Evolutionary conservation across 2,888 invertebrate species (phyloP), one percentile per base, ranked within the genome.

Genomic region (Scaeva pyrastri): DNA sequence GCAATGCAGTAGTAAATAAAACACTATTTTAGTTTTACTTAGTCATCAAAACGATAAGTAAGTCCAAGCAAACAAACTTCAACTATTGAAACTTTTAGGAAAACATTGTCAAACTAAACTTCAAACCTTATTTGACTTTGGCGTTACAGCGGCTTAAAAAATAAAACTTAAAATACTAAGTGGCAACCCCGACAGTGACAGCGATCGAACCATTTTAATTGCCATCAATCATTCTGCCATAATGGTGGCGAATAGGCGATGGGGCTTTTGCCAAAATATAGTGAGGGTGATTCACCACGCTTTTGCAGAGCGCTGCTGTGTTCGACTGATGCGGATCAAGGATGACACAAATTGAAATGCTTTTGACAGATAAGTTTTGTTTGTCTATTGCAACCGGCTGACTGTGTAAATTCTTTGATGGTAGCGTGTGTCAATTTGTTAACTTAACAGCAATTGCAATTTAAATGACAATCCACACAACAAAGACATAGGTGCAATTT

Each of bases 341-440:
- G 85, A 85, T 85, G 81, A 81, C 45, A 70, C 76, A 55, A 58
- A 85, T 80, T 80, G 68, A 76, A 60, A 80, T 62, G 76, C 68
- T 75, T 66, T 21, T 7, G 52, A 36, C 66, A 66, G 80, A 72
- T 75, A 55, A 71, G 50, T 39, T 8, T 7, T 7, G 14, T 16
- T 10, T 19, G 10, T 31, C 19, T 52, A 62, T 43, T 74, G 50
- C 66, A 39, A 64, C 23, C 31, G 10, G 19, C 12, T 21, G 23
- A 1, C 16, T n/a, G 45, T 41, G 43, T 10, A n/a, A n/a, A 14
- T 19, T 43, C 36, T 45, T 36, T 41, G 45, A 16, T 55, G 56
- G 45, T 66, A 64, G 71, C 80, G 75, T 76, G 75, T 55, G 60
- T 60, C 66, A 68, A 62, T 76, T 84, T 76, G 75, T 70, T 48